phyloP scores from a whole-genome alignment of 92 coral and sea anemone genomes.

The Porites rus region DNA sequence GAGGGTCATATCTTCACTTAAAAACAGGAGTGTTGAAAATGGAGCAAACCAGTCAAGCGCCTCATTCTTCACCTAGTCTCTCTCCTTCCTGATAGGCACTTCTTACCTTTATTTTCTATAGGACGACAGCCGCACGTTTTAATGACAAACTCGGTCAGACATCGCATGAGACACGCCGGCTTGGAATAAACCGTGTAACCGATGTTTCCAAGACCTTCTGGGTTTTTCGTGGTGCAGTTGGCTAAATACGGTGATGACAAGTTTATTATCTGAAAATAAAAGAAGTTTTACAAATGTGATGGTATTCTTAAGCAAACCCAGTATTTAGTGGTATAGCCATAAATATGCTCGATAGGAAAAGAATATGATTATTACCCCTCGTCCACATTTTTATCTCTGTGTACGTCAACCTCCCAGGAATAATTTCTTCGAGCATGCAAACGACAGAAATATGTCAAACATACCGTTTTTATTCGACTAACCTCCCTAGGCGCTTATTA shows the following conservation, averaged over 20 bases:
- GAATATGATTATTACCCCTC: too few relatives aligned
- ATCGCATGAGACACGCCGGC: slow-evolving; percentile 27
- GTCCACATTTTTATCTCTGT: too few relatives aligned
- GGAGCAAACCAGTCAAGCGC: too few relatives aligned
- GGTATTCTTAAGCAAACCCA: background rate
- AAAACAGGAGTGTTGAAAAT: too few relatives aligned
- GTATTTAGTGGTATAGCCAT: background rate
- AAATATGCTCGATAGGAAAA: too few relatives aligned
- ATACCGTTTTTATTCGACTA: too few relatives aligned
- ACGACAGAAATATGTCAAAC: background rate
- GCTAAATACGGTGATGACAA: slow-evolving; percentile 13
- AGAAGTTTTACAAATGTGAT: background rate
- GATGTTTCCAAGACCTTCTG: background rate
- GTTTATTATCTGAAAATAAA: slow-evolving; percentile 18
- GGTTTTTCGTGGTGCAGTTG: slow-evolving; percentile 11
- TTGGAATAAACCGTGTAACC: slow-evolving; percentile 13
- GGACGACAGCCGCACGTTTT: slow-evolving; percentile 8
- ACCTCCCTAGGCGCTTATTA: background rate
- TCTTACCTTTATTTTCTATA: slow-evolving; percentile 12
- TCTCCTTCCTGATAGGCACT: too few relatives aligned
- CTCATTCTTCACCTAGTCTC: too few relatives aligned
- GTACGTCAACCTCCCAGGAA: too few relatives aligned
- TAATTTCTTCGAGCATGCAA: background rate
- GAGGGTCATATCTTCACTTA: too few relatives aligned
- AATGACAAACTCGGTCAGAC: background rate